phyloP scores from a whole-genome alignment of 2,113 vertebrate genomes.

The Perccottus glenii region DNA sequence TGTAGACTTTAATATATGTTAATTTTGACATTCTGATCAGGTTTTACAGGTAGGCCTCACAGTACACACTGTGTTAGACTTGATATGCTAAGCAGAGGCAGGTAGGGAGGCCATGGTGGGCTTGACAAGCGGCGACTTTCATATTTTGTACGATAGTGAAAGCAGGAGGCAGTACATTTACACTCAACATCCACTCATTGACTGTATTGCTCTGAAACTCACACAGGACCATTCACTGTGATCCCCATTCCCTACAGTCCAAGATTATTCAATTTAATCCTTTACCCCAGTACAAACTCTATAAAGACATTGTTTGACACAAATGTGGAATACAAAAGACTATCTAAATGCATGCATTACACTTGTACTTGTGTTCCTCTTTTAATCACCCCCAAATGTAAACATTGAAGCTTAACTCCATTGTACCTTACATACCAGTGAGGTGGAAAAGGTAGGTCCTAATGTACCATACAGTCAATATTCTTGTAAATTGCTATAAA shows the following conservation, averaged over 20 bases:
- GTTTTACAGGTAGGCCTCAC: slow-evolving; percentile 81
- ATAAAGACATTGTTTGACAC: slow-evolving; percentile 71
- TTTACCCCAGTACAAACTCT: slow-evolving; percentile 56
- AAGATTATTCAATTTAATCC: slow-evolving; percentile 16
- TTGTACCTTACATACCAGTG: slow-evolving; percentile 24
- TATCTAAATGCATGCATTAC: slow-evolving; percentile 73
- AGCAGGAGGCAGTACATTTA: slow-evolving; percentile 76
- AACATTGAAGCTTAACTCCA: slow-evolving; percentile 51
- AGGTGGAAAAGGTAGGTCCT: slow-evolving; percentile 35
- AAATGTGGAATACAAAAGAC: slow-evolving; percentile 71
- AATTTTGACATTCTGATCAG: slow-evolving; percentile 85
- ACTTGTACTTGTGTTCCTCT: slow-evolving; percentile 39
- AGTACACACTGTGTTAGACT: slow-evolving; percentile 83
- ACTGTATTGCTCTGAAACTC: slow-evolving; percentile 61
- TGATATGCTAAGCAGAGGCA: slow-evolving; percentile 80
- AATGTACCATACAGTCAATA: slow-evolving; percentile 11
- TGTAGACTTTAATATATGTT: slow-evolving; percentile 84
- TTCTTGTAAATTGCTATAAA: slow-evolving; percentile 11
- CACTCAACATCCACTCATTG: slow-evolving; percentile 68
- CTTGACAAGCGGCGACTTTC: slow-evolving; percentile 70
- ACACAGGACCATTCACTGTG: slow-evolving; percentile 38
- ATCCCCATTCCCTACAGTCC: slow-evolving; percentile 60
- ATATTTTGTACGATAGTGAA: slow-evolving; percentile 72
- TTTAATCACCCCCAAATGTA: slow-evolving; percentile 47
- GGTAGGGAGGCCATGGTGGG: slow-evolving; percentile 58